Conservation (phyloP, 2,888 invertebrate species). For the Phyllotreta cruciferae region DNA sequence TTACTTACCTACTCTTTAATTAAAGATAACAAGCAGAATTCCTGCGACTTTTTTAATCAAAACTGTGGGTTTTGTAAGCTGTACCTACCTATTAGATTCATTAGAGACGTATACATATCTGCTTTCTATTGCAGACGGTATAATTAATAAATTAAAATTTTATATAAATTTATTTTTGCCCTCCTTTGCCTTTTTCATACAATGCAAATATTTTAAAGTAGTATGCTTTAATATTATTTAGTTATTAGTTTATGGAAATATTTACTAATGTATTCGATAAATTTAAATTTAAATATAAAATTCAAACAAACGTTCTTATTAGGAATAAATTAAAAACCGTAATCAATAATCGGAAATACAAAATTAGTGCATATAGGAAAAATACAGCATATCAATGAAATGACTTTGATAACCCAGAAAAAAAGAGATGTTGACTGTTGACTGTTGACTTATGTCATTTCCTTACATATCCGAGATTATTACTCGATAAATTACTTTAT, state of each 20-base stretch:
- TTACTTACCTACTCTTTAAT: slow-evolving; percentile 6
- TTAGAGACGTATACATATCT: no score
- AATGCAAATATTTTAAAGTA: no score
- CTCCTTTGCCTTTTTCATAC: no score
- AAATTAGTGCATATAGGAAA: slow-evolving; percentile 7
- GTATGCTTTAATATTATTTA: no score
- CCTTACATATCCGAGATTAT: slow-evolving; percentile 25
- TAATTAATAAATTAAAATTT: no score
- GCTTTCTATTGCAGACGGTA: no score
- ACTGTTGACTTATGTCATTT: slow-evolving; percentile 36
- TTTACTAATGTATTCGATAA: not conserved
- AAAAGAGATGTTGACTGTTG: slow-evolving; percentile 27
- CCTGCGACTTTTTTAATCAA: not conserved
- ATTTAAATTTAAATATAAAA: not conserved
- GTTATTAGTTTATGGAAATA: no score
- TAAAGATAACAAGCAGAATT: slow-evolving; percentile 6
- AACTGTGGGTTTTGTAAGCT: no score
- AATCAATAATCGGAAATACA: slow-evolving; percentile 14
- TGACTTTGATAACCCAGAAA: slow-evolving; percentile 32
- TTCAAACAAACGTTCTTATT: not conserved
- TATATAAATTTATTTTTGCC: no score
- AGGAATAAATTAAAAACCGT: not conserved
- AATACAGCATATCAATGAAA: slow-evolving; percentile 11
- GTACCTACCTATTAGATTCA: no score
- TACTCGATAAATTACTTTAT: slow-evolving; percentile 11